Percentiles rank a stretch among this genome's conserved stretches.
Conservation (phyloP, 2,888 invertebrate species). For the Noctua janthina region DNA sequence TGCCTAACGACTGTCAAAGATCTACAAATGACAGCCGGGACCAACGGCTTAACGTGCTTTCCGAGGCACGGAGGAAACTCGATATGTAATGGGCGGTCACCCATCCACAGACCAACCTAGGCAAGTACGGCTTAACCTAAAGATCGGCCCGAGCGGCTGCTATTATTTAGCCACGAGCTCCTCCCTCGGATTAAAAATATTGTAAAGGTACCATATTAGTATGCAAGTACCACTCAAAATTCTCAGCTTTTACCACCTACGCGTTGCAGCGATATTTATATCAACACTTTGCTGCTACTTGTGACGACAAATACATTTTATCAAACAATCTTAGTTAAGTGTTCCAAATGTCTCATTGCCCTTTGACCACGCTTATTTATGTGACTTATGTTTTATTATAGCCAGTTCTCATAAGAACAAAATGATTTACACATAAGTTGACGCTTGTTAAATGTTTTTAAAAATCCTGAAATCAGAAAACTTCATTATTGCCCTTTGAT, state of each 20-base stretch:
- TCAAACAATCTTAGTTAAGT: constrained; percentile 26
- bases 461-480: not conserved
- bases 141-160: too few species aligned
- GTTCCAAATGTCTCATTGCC: constrained; percentile 15
- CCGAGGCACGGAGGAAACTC: too few species aligned
- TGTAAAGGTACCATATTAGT: constrained; percentile 32
- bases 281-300: constrained; percentile 10
- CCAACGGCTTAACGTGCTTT: too few species aligned
- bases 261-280: constrained; percentile 30
- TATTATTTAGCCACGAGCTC: too few species aligned
- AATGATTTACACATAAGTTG: not conserved
- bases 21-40: too few species aligned
- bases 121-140: too few species aligned
- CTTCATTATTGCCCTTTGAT: not conserved
- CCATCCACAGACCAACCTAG: too few species aligned
- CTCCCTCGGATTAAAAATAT: constrained; percentile 22
- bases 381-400: not conserved
- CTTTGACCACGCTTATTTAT: constrained; percentile 23
- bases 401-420: constrained; percentile 3
- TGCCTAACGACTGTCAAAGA: too few species aligned
- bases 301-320: constrained; percentile 23
- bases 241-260: constrained; percentile 31
- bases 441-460: not conserved
- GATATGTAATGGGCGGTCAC: too few species aligned
- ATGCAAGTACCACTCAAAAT: constrained; percentile 37